Evolutionary conservation across 2,113 vertebrate species (phyloP).

Genomic region (Neoarius graeffei): DNA sequence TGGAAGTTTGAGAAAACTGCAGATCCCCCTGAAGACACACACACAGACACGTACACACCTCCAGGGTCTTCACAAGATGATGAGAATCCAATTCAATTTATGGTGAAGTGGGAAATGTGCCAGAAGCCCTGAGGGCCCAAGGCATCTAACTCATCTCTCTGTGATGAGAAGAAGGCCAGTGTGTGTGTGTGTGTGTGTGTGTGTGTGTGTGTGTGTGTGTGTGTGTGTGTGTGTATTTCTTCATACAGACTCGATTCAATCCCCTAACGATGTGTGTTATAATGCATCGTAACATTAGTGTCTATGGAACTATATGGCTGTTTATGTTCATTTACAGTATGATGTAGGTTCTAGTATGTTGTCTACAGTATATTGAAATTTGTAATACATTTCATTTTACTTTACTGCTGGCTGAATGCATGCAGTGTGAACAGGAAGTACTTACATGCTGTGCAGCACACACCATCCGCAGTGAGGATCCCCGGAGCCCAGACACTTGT

Average conservation of each 20-base stretch:
- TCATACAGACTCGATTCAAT: conserved; percentile 7
- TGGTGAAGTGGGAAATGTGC: conserved; percentile 78
- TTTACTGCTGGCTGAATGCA: conserved; percentile 14
- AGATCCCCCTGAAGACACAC: conserved; percentile 47
- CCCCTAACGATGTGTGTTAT: neutral
- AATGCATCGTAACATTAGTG: neutral
- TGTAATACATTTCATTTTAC: too few species aligned
- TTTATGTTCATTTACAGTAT: neutral
- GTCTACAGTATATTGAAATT: neutral
- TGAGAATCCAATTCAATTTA: conserved; percentile 76
- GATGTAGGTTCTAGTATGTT: neutral
- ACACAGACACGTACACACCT: conserved; percentile 53
- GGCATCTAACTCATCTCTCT: conserved; percentile 57
- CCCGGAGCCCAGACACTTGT: conserved; percentile 89
- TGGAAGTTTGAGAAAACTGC: conserved; percentile 16
- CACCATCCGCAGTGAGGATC: conserved; percentile 99
- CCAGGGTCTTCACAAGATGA: conserved; percentile 66
- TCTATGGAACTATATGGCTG: neutral
- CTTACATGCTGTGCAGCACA: conserved; percentile 96
- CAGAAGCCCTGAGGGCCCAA: conserved; percentile 55
- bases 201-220: conserved; percentile 8
- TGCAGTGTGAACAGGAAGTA: conserved; percentile 38
- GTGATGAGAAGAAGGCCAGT: conserved; percentile 55
- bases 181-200: conserved; percentile 14
- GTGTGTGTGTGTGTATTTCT: neutral